Evolutionary conservation across 2,888 invertebrate genomes (phyloP), one percentile per base, ranked within the genome.

Genomic region (Clostera curtula): DNA sequence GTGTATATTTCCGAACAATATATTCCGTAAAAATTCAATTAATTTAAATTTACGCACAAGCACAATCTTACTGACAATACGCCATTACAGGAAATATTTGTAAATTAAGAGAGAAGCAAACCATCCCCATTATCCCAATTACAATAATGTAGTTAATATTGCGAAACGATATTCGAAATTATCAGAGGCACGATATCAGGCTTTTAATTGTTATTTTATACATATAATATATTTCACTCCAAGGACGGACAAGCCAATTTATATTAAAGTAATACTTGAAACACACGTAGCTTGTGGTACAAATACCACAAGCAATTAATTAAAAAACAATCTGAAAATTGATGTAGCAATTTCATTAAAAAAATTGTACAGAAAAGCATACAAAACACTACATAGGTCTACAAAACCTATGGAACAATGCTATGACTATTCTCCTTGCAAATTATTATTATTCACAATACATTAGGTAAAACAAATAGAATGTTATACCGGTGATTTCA

Each of bases 171-270:
- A 63, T 61, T 64, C 49, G 36, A 64, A 71, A 67, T 58, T 46
- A 57, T 57, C 49, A 43, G 59, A 79, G 80, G 80, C 79, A 80
- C 80, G 52, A 61, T 47, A 59, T 77, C 77, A 77, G 79, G 77
- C 77, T 79, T 74, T 54, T 44, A 35, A 46, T 62, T 44, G 34
- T 42, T 45, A n/a, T 44, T 46, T 38, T 43, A 48, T 46, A 31
- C 42, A 40, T 48, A n/a, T n/a, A n/a, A n/a, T n/a, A n/a, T n/a
- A n/a, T 49, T 71, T 65, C 55, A 66, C 58, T 68, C 60, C 58
- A 57, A 68, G 79, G 80, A 79, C 80, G 80, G 80, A 77, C 56
- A 47, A 72, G 71, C 75, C 71, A 63, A 53, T 50, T 40, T 54
- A 39, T 47, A 56, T 46, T 19, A 25, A n/a, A n/a, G n/a, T n/a